A percentile compares a stretch with the other conserved stretches of the same genome.
phyloP scores from a whole-genome alignment of 2,888 invertebrate species.

The Sesamia inferens region DNA sequence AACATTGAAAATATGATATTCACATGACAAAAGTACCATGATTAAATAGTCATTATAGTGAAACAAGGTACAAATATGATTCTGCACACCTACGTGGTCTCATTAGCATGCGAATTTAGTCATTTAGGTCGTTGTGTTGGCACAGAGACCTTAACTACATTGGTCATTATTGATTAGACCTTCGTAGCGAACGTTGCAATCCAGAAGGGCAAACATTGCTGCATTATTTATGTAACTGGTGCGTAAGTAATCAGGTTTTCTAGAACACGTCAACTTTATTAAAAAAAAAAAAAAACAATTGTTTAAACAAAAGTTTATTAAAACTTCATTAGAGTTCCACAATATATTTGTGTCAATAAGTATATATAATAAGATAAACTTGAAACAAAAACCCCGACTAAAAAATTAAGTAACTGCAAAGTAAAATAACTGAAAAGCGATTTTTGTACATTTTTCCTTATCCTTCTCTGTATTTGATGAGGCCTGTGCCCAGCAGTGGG shows the following conservation, averaged over 20 bases:
- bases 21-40: constrained; percentile 10
- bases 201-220: constrained; percentile 28
- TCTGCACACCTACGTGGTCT: constrained; percentile 56
- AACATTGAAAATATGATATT: constrained; percentile 30
- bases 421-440: too few relatives aligned
- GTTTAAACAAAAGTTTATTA: neutral
- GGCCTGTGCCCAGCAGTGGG: too few relatives aligned
- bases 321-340: neutral
- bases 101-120: constrained; percentile 77
- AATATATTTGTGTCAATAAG: neutral
- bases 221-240: constrained; percentile 13
- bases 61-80: constrained; percentile 50
- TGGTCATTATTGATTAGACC: constrained; percentile 72
- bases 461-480: too few relatives aligned
- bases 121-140: constrained; percentile 78
- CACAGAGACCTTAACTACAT: constrained; percentile 75
- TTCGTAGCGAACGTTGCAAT: constrained; percentile 59
- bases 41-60: constrained; percentile 31
- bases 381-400: too few relatives aligned
- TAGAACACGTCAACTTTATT: neutral
- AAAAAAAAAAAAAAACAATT: neutral
- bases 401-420: too few relatives aligned
- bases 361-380: neutral
- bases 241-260: constrained; percentile 12
- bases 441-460: too few relatives aligned